These are phyloP conservation scores for Stenoptilia bipunctidactyla DNA, from an alignment of 2,888 invertebrate genomes.

Conservation along the genomic window DNA sequence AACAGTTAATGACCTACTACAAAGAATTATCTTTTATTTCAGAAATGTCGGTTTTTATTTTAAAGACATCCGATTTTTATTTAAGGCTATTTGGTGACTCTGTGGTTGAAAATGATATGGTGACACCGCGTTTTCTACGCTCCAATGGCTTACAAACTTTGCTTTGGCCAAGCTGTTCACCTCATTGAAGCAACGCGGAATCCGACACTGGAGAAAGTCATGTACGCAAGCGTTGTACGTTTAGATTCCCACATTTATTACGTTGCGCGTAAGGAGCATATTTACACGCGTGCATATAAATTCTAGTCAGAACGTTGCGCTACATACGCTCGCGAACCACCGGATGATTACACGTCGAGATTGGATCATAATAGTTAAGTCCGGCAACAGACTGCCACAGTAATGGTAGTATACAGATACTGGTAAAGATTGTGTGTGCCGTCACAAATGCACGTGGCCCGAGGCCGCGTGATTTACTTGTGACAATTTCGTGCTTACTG, in stretches of 20 bases:
- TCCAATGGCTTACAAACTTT: constrained; percentile 27
- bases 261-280: not conserved
- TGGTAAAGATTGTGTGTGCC: constrained; percentile 33
- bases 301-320: constrained; percentile 28
- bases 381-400: constrained; percentile 26
- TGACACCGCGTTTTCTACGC: constrained; percentile 31
- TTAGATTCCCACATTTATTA: not conserved
- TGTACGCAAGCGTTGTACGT: constrained; percentile 35
- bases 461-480: constrained; percentile 21
- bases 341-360: constrained; percentile 44
- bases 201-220: constrained; percentile 60
- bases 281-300: not conserved
- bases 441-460: constrained; percentile 32
- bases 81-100: not conserved
- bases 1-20: too few species aligned
- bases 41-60: too few species aligned
- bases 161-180: constrained; percentile 44
- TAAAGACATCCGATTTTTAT: too few species aligned
- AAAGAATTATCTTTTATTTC: too few species aligned
- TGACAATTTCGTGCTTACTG: constrained; percentile 19
- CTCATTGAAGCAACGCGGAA: constrained; percentile 58
- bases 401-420: constrained; percentile 23
- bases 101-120: constrained; percentile 52
- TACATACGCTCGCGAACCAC: constrained; percentile 33
- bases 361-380: constrained; percentile 55